phyloP scores from a whole-genome alignment of 2,888 invertebrate genomes.

The Anoncus sp. region DNA sequence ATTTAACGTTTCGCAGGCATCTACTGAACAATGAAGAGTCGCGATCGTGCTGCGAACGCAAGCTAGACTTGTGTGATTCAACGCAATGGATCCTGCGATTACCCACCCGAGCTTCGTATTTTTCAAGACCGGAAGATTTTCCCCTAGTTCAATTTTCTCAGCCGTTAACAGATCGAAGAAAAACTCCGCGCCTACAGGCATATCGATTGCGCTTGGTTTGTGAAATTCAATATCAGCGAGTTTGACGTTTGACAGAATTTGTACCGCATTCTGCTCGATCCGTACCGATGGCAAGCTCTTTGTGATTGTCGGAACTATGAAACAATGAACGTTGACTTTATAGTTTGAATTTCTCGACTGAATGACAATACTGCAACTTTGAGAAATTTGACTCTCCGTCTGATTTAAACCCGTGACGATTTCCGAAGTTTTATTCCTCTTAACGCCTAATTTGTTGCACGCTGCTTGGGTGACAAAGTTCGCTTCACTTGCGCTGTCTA shows the following conservation, averaged over 20 bases:
- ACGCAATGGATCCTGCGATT: conserved; percentile 26
- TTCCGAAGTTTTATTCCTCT: conserved; percentile 8
- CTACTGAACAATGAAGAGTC: conserved; percentile 1
- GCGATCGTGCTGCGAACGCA: conserved; percentile 1
- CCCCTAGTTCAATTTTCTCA: conserved; percentile 24
- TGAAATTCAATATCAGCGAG: conserved; percentile 28
- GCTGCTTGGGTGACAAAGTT: conserved; percentile 33
- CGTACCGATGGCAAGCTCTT: conserved; percentile 36
- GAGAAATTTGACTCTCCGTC: conserved; percentile 27
- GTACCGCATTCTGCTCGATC: conserved; percentile 33
- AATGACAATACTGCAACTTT: conserved; percentile 31
- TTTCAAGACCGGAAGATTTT: conserved; percentile 23
- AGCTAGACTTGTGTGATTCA: not conserved
- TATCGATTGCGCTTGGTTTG: conserved; percentile 19
- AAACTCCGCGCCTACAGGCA: conserved; percentile 24
- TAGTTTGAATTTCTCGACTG: conserved; percentile 40
- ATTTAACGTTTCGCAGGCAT: conserved; percentile 23
- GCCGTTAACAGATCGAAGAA: conserved; percentile 20
- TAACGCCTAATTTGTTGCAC: conserved; percentile 50
- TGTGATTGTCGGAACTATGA: conserved; percentile 51
- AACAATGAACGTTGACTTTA: conserved; percentile 34
- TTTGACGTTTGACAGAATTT: conserved; percentile 35
- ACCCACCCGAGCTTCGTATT: conserved; percentile 50
- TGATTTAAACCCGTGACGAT: conserved; percentile 48
- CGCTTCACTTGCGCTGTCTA: too few species aligned